Conservation (phyloP, 2,888 invertebrate species). For the Matsumyia berberina region DNA sequence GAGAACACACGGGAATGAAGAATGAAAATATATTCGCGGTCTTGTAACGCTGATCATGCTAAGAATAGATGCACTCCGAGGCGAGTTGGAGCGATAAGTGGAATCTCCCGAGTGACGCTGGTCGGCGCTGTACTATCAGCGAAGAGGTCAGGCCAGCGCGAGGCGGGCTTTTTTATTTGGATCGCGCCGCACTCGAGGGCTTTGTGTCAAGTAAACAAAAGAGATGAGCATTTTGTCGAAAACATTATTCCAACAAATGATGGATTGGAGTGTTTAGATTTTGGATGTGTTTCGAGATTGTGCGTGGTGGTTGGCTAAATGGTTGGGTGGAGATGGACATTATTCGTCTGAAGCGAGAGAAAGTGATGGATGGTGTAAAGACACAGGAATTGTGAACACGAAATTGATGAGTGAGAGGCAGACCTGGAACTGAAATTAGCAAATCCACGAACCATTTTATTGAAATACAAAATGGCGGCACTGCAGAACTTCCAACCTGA, state of each 20-base stretch:
- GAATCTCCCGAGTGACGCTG: background rate
- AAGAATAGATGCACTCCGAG: slow-evolving; percentile 20
- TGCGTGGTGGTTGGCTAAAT: background rate
- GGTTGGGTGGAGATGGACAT: background rate
- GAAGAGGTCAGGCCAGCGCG: slow-evolving; percentile 2
- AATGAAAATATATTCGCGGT: background rate
- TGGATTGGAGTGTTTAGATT: slow-evolving; percentile 2
- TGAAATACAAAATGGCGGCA: no score
- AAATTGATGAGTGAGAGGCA: no score
- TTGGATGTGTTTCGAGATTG: slow-evolving; percentile 2
- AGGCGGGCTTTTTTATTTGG: background rate
- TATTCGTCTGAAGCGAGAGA: background rate
- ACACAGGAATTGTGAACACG: no score
- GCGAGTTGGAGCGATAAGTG: slow-evolving; percentile 4
- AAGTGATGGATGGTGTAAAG: background rate
- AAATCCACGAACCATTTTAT: no score
- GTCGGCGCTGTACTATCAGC: background rate
- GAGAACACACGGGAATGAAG: slow-evolving; percentile 23
- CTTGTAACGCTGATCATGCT: slow-evolving; percentile 33
- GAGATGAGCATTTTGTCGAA: background rate
- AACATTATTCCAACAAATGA: slow-evolving; percentile 13
- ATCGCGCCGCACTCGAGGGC: background rate
- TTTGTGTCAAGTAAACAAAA: slow-evolving; percentile 16
- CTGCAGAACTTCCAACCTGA: no score
- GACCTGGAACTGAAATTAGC: no score